Evolutionary conservation across 1,140 invertebrate genomes (phyloP), one percentile per base, ranked within the genome.

Genomic region (Bombus confusus): DNA sequence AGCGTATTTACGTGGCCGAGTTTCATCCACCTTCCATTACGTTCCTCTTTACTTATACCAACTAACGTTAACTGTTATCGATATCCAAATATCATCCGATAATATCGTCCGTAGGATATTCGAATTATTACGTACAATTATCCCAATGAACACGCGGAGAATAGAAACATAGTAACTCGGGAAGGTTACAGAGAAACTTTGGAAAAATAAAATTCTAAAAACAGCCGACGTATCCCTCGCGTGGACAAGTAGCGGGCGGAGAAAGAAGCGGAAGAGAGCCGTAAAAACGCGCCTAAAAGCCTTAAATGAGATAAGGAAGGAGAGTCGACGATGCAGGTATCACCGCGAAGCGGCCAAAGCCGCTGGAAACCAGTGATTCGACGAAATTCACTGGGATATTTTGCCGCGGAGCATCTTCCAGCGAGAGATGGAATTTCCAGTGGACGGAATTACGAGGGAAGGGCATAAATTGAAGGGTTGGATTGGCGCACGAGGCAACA

Each of bases 391-490:
- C 10, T 31, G 12, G 47, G 10, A 62, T 62, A 25, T 1, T 41
- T 62, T 31, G 31, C 31, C 25, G 52, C 9, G 64, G 2, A 6
- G 22, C 10, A 47, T 74, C 31, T n/a, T 41, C 43, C 1, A n/a
- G 8, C 31, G 18, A 39, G 22, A 34, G 52, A 77, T 37, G 34
- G 34, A 62, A 77, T 77, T 41, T 77, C 15, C 57, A 28, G 43
- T 57, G 3, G 2, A 28, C 25, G 4, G 34, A 80, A 52, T 69
- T 37, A 59, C 31, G 34, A 8, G 15, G 39, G 25, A n/a, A 34
- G 6, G 62, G 37, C 10, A 41, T 79, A 71, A 84, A 84, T 84
- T 72, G 34, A 10, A 34, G 39, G 78, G 28, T 66, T 64, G 34
- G 15, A 13, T 39, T 13, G 47, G 66, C 22, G 31, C 0, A 52